phyloP scores from a whole-genome alignment of 1,140 invertebrate genomes.

The Thaumetopoea pityocampa region DNA sequence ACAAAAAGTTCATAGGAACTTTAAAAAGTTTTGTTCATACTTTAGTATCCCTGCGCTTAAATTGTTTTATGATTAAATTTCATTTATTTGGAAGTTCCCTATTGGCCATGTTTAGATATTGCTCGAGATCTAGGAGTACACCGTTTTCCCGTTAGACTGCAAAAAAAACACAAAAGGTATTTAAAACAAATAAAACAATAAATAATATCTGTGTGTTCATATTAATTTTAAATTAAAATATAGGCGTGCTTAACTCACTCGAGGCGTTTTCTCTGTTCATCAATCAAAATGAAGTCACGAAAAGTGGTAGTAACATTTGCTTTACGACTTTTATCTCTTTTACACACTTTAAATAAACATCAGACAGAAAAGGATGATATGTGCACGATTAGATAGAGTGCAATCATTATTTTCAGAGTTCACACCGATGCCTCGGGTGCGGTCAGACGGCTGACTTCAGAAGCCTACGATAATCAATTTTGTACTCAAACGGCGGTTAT shows the following conservation, averaged over 20 bases:
- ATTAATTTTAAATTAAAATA: conserved; percentile 71
- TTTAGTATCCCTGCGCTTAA: too few species aligned
- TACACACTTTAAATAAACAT: conserved; percentile 12
- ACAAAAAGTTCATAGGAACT: conserved; percentile 22
- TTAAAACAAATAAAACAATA: conserved; percentile 70
- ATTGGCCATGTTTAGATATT: too few species aligned
- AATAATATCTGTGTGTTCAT: conserved; percentile 55
- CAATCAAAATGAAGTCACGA: conserved; percentile 62
- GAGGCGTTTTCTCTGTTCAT: conserved; percentile 74
- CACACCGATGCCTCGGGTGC: conserved; percentile 48
- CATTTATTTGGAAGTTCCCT: too few species aligned
- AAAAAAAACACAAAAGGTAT: conserved; percentile 35
- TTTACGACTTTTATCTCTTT: conserved; percentile 48
- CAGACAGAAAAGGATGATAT: conserved; percentile 31
- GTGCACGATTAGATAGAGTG: conserved; percentile 52
- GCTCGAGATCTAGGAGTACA: too few species aligned
- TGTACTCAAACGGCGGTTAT: conserved; percentile 68
- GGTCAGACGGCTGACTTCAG: conserved; percentile 53
- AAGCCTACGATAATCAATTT: conserved; percentile 68
- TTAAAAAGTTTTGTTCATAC: conserved; percentile 11
- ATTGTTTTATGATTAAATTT: too few species aligned
- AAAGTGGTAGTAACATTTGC: conserved; percentile 55
- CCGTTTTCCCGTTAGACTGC: conserved; percentile 7
- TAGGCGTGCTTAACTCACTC: conserved; percentile 68
- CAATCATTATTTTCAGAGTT: conserved; percentile 63